Percentiles rank a stretch among this genome's conserved stretches.
phyloP scores from a whole-genome alignment of 1,140 invertebrate species.

The Papilio polytes region DNA sequence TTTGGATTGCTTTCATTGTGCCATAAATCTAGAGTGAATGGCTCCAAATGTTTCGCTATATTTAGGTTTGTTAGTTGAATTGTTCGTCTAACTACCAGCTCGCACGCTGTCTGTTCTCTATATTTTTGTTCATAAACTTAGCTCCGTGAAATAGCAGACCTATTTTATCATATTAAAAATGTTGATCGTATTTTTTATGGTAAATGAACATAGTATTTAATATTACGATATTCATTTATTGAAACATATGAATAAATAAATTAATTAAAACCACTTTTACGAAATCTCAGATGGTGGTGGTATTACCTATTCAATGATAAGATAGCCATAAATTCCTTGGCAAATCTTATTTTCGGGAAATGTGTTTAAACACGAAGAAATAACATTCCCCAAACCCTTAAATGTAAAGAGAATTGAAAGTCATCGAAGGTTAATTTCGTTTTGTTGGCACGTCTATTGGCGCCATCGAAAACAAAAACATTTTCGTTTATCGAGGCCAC shows the following conservation, averaged over 20 bases:
- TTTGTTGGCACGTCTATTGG: slow-evolving; percentile 52
- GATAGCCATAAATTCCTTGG: not conserved
- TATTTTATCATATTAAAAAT: not conserved
- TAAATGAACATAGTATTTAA: no score
- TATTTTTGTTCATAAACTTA: slow-evolving; percentile 1
- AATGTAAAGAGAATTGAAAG: slow-evolving; percentile 50
- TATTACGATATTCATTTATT: no score
- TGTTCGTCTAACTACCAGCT: slow-evolving; percentile 23
- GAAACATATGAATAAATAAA: not conserved
- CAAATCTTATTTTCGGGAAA: not conserved
- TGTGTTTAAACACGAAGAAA: slow-evolving; percentile 28
- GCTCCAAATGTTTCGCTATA: slow-evolving; percentile 21
- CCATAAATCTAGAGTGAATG: slow-evolving; percentile 23
- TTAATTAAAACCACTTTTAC: not conserved
- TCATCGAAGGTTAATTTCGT: slow-evolving; percentile 58
- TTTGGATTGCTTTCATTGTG: slow-evolving; percentile 24
- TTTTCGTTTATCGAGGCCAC: slow-evolving; percentile 32
- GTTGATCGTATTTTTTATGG: not conserved
- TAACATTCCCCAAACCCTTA: not conserved
- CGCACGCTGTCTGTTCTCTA: not conserved
- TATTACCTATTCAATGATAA: not conserved
- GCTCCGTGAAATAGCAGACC: not conserved
- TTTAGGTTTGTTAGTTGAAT: slow-evolving; percentile 29
- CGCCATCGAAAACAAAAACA: slow-evolving; percentile 39
- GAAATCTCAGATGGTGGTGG: not conserved